These are phyloP conservation scores for Arctopsyche grandis DNA, from an alignment of 1,140 invertebrate species.

Conservation along the genomic window DNA sequence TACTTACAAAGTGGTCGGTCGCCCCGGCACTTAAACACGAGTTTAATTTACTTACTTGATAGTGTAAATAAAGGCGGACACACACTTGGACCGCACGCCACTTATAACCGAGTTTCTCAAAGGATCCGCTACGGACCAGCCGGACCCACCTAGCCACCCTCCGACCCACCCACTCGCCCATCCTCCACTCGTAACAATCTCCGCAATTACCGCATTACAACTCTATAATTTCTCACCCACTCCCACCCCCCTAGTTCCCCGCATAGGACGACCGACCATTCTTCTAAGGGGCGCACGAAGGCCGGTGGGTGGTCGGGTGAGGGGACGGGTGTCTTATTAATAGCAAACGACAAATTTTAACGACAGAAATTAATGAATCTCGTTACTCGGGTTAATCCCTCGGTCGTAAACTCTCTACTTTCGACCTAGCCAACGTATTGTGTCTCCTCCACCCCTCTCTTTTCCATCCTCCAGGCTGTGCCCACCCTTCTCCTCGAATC, in stretches of 20 bases:
- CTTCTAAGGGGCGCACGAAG: constrained; percentile 47
- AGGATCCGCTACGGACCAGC: constrained; percentile 18
- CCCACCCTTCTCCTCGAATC: neutral
- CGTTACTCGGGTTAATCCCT: constrained; percentile 69
- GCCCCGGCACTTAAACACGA: constrained; percentile 65
- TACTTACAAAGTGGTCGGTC: constrained; percentile 67
- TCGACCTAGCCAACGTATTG: constrained; percentile 53
- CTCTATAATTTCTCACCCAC: constrained; percentile 50
- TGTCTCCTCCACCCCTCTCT: constrained; percentile 36
- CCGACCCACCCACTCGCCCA: constrained; percentile 16
- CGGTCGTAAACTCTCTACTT: constrained; percentile 65
- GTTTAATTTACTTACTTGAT: constrained; percentile 67
- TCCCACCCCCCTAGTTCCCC: constrained; percentile 33
- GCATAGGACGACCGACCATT: too few relatives aligned
- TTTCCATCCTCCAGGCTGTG: neutral
- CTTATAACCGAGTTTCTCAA: constrained; percentile 54
- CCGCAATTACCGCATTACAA: constrained; percentile 53
- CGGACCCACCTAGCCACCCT: constrained; percentile 1
- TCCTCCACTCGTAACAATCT: constrained; percentile 45
- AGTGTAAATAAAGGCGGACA: constrained; percentile 68
- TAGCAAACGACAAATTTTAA: constrained; percentile 70
- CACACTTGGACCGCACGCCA: constrained; percentile 57
- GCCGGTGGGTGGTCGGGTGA: constrained; percentile 36
- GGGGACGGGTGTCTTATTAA: constrained; percentile 65
- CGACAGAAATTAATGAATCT: constrained; percentile 70